phyloP scores from a whole-genome alignment of 1,140 invertebrate species.

The Anagrus nilaparvatae region DNA sequence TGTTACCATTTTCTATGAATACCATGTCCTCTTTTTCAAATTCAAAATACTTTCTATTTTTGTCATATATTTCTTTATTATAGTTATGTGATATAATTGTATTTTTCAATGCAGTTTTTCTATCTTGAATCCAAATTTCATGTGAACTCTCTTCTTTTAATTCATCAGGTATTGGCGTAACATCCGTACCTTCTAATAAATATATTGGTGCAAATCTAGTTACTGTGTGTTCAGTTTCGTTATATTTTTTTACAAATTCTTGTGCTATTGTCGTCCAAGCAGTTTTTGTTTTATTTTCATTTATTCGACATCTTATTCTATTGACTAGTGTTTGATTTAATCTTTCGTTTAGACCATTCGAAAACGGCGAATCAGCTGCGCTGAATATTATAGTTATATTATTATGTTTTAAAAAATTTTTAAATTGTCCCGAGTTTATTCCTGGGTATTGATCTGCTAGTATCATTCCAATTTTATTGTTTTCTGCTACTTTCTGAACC shows the following conservation, averaged over 20 bases:
- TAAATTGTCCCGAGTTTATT: slow-evolving; percentile 18
- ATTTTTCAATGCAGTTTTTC: slow-evolving; percentile 7
- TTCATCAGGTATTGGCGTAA: slow-evolving; percentile 4
- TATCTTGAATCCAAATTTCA: slow-evolving; percentile 2
- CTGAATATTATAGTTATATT: slow-evolving; percentile 14
- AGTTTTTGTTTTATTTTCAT: slow-evolving; percentile 10
- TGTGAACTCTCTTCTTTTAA: slow-evolving; percentile 3
- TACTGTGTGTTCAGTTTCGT: slow-evolving; percentile 11
- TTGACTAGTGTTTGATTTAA: slow-evolving; percentile 17
- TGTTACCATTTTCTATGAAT: slow-evolving; percentile 12
- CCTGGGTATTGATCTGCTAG: slow-evolving; percentile 16
- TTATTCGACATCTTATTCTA: slow-evolving; percentile 14
- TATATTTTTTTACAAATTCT: slow-evolving; percentile 12
- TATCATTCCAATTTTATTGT: slow-evolving; percentile 20
- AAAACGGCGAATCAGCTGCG: slow-evolving; percentile 12
- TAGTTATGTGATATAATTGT: slow-evolving; percentile 7
- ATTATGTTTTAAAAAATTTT: slow-evolving; percentile 13
- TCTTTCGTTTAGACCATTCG: slow-evolving; percentile 17
- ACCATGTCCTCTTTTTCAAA: slow-evolving; percentile 15
- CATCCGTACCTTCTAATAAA: slow-evolving; percentile 8
- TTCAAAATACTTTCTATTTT: slow-evolving; percentile 14
- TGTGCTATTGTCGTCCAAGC: slow-evolving; percentile 11
- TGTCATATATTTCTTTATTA: slow-evolving; percentile 12
- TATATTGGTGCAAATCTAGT: slow-evolving; percentile 10
- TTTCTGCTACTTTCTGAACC: slow-evolving; percentile 20